Percentiles rank a stretch among this genome's conserved stretches.
Conservation (phyloP, 2,888 invertebrate species). For the Agonopterix alstromeriana region DNA sequence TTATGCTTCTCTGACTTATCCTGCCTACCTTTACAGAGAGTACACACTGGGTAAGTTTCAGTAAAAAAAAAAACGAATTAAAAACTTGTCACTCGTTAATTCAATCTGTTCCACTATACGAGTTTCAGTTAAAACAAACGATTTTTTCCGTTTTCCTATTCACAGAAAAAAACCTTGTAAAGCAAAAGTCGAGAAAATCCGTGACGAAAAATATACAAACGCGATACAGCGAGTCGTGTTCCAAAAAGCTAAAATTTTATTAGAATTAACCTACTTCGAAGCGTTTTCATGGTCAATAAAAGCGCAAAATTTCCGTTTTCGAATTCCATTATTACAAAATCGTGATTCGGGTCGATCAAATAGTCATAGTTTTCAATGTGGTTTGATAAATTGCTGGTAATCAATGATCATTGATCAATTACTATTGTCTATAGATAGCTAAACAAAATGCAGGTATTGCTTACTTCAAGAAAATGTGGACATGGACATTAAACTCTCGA, state of each 20-base stretch:
- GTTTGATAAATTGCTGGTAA: neutral
- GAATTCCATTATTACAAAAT: constrained; percentile 31
- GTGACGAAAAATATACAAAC: constrained; percentile 4
- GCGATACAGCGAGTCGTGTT: constrained; percentile 1
- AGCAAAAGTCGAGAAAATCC: constrained; percentile 13
- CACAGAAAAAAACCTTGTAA: constrained; percentile 10
- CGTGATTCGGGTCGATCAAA: constrained; percentile 21
- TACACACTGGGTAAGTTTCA: no score
- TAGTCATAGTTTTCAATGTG: neutral
- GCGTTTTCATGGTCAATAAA: constrained; percentile 37
- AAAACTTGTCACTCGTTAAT: constrained; percentile 12
- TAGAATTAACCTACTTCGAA: constrained; percentile 27
- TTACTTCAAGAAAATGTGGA: no score
- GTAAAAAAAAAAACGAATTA: neutral
- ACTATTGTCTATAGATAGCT: no score
- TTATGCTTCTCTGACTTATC: no score
- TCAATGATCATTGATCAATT: no score
- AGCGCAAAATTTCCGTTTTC: constrained; percentile 33
- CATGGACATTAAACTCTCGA: no score
- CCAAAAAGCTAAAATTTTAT: constrained; percentile 11
- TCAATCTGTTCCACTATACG: constrained; percentile 10
- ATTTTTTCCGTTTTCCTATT: constrained; percentile 12
- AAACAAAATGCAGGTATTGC: no score
- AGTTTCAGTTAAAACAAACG: constrained; percentile 13
- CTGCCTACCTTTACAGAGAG: no score